phyloP scores from a whole-genome alignment of 2,888 invertebrate genomes.

The Drosophila suboccidentalis region DNA sequence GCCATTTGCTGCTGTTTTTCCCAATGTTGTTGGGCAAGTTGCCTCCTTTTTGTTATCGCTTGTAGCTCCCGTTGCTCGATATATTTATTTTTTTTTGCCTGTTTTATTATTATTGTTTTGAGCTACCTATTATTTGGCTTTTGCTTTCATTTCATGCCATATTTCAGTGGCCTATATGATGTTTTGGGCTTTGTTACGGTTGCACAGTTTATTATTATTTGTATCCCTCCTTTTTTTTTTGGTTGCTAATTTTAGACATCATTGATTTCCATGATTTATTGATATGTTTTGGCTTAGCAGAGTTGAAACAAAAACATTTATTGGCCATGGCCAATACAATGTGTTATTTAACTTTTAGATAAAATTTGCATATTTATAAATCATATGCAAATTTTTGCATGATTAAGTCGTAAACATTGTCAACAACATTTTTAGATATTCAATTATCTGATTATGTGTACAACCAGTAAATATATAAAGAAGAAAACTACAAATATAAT shows the following conservation, averaged over 20 bases:
- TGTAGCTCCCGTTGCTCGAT: conserved; percentile 22
- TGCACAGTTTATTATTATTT: conserved; percentile 75
- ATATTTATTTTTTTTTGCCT: conserved; percentile 7
- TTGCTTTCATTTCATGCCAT: conserved; percentile 61
- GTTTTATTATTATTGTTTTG: conserved; percentile 76
- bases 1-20: conserved; percentile 27
- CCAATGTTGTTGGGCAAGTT: conserved; percentile 13
- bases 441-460: not conserved
- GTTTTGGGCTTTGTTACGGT: conserved; percentile 60
- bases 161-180: conserved; percentile 66
- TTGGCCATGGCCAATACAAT: conserved; percentile 19
- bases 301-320: conserved; percentile 26
- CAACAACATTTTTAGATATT: not conserved
- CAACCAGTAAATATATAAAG: not conserved
- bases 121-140: conserved; percentile 68
- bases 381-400: conserved; percentile 11
- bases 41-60: conserved; percentile 46
- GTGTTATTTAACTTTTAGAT: conserved; percentile 36
- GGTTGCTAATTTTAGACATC: conserved; percentile 76
- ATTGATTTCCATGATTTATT: conserved; percentile 75
- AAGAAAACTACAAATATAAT: too few relatives aligned
- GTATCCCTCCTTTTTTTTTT: conserved; percentile 49
- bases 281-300: conserved; percentile 35
- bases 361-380: not conserved
- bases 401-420: not conserved